These are phyloP conservation scores for Bos javanicus DNA, from an alignment of 2,113 vertebrate genomes.

Conservation along the genomic window DNA sequence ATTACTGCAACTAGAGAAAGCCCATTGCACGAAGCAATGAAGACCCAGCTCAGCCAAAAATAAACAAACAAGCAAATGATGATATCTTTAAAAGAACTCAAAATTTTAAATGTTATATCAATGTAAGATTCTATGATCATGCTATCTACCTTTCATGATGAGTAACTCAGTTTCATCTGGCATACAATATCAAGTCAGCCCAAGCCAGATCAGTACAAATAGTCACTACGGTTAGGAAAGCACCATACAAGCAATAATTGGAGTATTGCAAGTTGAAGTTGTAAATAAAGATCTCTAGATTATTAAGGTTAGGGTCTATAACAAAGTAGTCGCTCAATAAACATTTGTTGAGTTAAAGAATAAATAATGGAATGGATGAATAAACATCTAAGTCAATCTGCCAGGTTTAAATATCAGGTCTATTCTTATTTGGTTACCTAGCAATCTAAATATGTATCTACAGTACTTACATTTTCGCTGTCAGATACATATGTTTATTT, in stretches of 20 bases:
- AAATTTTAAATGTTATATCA: not conserved
- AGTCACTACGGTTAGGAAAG: not conserved
- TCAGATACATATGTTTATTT: not conserved
- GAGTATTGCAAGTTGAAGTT: not conserved
- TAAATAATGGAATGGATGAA: not conserved
- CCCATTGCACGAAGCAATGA: not conserved
- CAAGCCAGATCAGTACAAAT: not conserved
- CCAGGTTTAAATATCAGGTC: not conserved
- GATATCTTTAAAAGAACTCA: not conserved
- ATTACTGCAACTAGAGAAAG: not conserved
- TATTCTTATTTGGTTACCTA: slow-evolving; percentile 29
- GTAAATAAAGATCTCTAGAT: not conserved
- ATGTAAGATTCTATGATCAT: not conserved
- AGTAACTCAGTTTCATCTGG: not conserved
- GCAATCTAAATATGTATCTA: not conserved
- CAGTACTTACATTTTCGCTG: slow-evolving; percentile 27
- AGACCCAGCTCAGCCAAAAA: not conserved
- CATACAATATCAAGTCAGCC: not conserved
- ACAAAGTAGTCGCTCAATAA: not conserved
- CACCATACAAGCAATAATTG: not conserved
- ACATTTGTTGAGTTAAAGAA: not conserved
- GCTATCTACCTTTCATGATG: not conserved
- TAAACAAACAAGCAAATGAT: not conserved
- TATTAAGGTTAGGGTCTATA: not conserved
- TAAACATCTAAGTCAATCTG: not conserved